Evolutionary conservation across 2,113 vertebrate species (phyloP), one percentile per base, ranked within the genome.

Genomic region (Leptodactylus fuscus): DNA sequence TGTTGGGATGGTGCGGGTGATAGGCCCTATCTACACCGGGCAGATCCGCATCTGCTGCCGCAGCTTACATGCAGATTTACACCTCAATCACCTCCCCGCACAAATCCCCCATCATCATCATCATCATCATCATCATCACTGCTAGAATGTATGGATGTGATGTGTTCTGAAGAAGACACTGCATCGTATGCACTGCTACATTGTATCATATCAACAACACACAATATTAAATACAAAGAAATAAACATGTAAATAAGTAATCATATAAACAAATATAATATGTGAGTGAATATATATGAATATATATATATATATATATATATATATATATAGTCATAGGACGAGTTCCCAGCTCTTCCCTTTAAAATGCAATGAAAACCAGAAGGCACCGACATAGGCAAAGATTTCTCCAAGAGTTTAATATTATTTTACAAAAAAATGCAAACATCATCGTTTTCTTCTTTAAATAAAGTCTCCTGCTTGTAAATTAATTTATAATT

Each of bases 21-120:
- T 93, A 94, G 93, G 91, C 88, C 93, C 91, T 95, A 93, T 95
- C 95, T 96, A 91, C 88, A 89, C 86, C 81, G 85, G 90, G 84
- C 94, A 94, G 94, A 90, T 83, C 65, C 34, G 88, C 91, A 89
- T 90, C 93, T 93, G 92, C 90, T 82, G 88, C 87, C 86, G 88
- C 89, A 91, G 90, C 93, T 94, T 94, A 92, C 93, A 95, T 82
- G 86, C 88, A 91, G 93, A 69, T 69, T 94, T 93, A 91, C 91
- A 93, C 90, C 90, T 93, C 92, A 93, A 91, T 92, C 90, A 89
- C 83, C 91, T 92, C 91, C 91, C 65, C 18, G 88, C 87, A 90
- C 87, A 92, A 94, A 93, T 92, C 88, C 90, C 65, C 65, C 65
- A 62, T 27, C 62, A 65, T 29, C 62, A 62, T 24, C 58, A 60